Base-by-base conservation (phyloP, 1,140 invertebrate species). In the Venturia canescens region DNA sequence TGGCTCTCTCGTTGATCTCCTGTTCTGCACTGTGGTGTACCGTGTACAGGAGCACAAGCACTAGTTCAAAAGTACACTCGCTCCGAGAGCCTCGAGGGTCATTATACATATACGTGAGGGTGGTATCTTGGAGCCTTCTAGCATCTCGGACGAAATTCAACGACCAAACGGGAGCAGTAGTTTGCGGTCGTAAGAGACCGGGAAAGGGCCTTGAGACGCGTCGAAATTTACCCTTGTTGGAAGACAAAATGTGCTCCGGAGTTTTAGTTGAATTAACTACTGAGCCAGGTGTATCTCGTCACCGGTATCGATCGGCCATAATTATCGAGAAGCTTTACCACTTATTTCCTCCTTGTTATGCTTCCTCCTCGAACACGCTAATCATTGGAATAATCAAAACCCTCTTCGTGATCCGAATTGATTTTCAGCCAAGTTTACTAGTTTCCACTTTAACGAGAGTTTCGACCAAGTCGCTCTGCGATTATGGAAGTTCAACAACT, bases 21-120 rank as follows among this genome's bases (percentile, higher is more conserved):
- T 60, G 38, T 53, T 76, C 50, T 21, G 26, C 72, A 31, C 29
- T 53, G 57, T 38, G n/a, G 29, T 63, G 57, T 63, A 76, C 72
- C 72, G 66, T 63, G 27, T 60, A 34, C 71, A 76, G 72, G 29
- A n/a, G n/a, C 26, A n/a, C 27, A 18, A 69, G 66, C 29, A 74
- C 57, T 57, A 77, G 75, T 66, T 21, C 75, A 38, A 77, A 66
- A 44, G 75, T 77, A 66, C 57, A 77, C 57, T 38, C 31, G 57
- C 53, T 69, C 66, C 5, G 66, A 69, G 44, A 66, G 75, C 26
- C 57, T 77, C 44, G 60, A 77, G 75, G 57, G 75, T 77, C 75
- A 77, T 77, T 77, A 77, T 63, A 77, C n/a, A 53, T 44, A 44
- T 63, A 77, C 57, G 57, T 77, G 75, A 77, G 60, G 53, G n/a